These are phyloP conservation scores for Dromaius novaehollandiae DNA, from an alignment of 2,113 vertebrate species.

Conservation along the genomic window DNA sequence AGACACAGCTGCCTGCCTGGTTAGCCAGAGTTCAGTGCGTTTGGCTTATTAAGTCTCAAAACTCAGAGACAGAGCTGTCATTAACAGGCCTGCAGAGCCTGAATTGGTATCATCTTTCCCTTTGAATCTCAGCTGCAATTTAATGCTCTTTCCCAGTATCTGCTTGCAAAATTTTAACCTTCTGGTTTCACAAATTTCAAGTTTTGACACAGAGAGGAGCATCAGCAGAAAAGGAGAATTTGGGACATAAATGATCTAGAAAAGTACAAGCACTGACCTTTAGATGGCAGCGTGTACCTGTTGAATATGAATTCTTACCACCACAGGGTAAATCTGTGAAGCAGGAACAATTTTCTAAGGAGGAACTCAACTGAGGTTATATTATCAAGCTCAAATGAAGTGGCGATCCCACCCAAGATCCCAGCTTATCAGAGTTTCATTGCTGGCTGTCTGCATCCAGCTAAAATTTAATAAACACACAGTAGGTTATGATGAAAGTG, in stretches of 20 bases:
- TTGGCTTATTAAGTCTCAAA: neutral
- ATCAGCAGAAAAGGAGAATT: neutral
- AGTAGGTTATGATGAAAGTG: neutral
- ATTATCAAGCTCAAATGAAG: neutral
- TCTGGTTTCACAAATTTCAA: neutral
- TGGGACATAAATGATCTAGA: conserved; percentile 9
- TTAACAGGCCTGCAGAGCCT: neutral
- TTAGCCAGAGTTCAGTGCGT: neutral
- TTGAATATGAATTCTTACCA: conserved; percentile 40
- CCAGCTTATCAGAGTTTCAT: neutral
- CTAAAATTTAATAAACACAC: conserved; percentile 1
- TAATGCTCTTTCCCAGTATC: neutral
- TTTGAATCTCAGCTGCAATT: neutral
- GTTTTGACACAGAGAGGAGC: neutral
- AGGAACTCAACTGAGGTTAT: neutral
- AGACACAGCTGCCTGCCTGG: neutral
- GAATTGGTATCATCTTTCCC: accelerated
- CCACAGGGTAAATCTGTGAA: neutral
- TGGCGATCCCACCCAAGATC: neutral
- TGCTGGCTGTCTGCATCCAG: neutral
- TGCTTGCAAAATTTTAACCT: neutral
- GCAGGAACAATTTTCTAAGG: neutral
- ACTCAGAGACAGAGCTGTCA: neutral
- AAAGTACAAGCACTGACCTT: conserved; percentile 67
- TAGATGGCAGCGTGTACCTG: conserved; percentile 82